Percentiles rank a stretch among this genome's conserved stretches.
phyloP scores from a whole-genome alignment of 2,888 invertebrate genomes.

The Diplazon laetatorius region DNA sequence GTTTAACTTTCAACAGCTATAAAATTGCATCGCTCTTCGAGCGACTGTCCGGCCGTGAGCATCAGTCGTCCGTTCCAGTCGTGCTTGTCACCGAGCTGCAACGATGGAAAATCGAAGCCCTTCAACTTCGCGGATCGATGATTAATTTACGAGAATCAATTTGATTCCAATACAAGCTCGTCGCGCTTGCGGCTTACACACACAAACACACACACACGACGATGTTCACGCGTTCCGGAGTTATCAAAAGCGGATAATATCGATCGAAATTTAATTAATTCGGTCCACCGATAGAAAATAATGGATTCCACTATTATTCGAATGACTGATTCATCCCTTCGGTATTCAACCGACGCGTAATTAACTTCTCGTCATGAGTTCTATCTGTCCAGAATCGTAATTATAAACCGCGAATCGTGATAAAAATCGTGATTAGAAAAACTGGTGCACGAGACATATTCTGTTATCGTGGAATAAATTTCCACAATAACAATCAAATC shows the following conservation, averaged over 20 bases:
- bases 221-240: conserved; percentile 11
- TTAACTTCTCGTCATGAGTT: conserved; percentile 16
- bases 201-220: not conserved
- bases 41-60: not conserved
- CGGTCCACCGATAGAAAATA: conserved; percentile 2
- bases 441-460: not conserved
- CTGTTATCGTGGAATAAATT: too few species aligned
- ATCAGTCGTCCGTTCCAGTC: not conserved
- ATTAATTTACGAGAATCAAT: conserved; percentile 49
- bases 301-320: conserved; percentile 12
- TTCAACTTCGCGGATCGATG: conserved; percentile 37
- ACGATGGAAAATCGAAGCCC: conserved; percentile 49
- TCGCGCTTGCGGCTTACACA: not conserved
- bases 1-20: conserved; percentile 15
- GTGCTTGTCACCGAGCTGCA: not conserved
- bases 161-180: conserved; percentile 21
- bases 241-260: conserved; percentile 27
- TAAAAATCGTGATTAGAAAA: not conserved
- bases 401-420: not conserved
- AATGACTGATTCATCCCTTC: conserved; percentile 12
- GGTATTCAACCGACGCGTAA: conserved; percentile 1
- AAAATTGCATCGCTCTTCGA: conserved; percentile 29
- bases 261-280: conserved; percentile 41
- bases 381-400: not conserved
- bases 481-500: too few species aligned